Percentiles rank a stretch among this genome's conserved stretches.
Evolutionary conservation across 2,888 invertebrate genomes (phyloP).

Genomic region (Chloroclystis v-ata): DNA sequence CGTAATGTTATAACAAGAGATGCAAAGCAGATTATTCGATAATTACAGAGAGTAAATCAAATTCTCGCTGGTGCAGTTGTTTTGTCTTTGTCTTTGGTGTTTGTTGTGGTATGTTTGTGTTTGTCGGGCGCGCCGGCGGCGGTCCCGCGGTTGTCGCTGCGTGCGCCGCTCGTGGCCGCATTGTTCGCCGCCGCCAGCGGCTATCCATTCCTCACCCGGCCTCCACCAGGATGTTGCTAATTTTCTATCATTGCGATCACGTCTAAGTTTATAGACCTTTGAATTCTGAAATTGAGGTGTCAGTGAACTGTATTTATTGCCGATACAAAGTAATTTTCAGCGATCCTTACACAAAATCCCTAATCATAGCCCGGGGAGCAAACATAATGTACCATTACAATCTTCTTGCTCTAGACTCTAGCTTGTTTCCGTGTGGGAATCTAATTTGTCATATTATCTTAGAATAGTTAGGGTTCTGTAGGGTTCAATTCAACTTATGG

Average conservation of each 20-base stretch:
- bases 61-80: constrained; percentile 53
- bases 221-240: constrained; percentile 74
- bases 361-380: constrained; percentile 47
- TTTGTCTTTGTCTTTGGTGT: constrained; percentile 44
- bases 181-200: constrained; percentile 63
- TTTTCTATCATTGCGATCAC: constrained; percentile 75
- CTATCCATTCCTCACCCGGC: constrained; percentile 69
- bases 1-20: constrained; percentile 75
- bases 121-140: constrained; percentile 50
- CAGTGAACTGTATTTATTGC: constrained; percentile 68
- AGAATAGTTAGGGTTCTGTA: neutral
- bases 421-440: constrained; percentile 13
- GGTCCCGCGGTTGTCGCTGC: constrained; percentile 47
- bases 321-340: constrained; percentile 40
- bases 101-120: constrained; percentile 36
- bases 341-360: constrained; percentile 48
- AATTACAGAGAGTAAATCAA: constrained; percentile 76
- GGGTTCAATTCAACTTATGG: too few species aligned
- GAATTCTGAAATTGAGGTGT: constrained; percentile 72
- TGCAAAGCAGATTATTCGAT: constrained; percentile 77
- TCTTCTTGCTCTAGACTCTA: constrained; percentile 19
- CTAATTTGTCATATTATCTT: constrained; percentile 11
- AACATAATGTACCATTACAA: constrained; percentile 20
- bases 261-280: constrained; percentile 67
- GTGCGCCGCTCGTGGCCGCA: constrained; percentile 51